Base-by-base conservation (phyloP, 2,113 vertebrate species). In the Crotalus horridus region DNA sequence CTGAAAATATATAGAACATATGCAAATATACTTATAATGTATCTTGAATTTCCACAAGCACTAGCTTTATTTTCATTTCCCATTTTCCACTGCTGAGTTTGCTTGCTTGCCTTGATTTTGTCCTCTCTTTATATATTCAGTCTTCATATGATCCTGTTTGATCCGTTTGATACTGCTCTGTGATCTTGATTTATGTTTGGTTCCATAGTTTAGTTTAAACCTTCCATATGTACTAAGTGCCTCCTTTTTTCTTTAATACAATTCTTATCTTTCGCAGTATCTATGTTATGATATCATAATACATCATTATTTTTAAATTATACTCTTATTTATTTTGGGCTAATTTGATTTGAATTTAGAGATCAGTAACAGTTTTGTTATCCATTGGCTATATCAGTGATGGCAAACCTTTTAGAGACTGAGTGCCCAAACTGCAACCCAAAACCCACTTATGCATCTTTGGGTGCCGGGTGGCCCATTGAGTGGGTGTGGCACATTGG, bases 41-140 rank as follows among this genome's bases (percentile, higher is more conserved):
- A 87, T 11, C 48, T 88, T 11, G 0, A 59, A 95, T 95, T 96
- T 95, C 93, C 94, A 94, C 86, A 95, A 96, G 94, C 86, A 95
- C 11, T 93, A 29, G 39, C 61, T 93, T 94, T 94, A 91, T 91
- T 6, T 89, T 43, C 69, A 56, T 81, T 88, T 55, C 54, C 43
- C 8, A 88, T 89, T 39, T 89, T 89, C 17, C 33, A 81, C 17
- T 81, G 33, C 17, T 39, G 74, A 9, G 33, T 39, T 81, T 21
- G 33, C 33, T 81, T 81, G 74, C 33, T 81, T 39, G 74, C 15
- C 74, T 81, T 81, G n/a, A 74, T 6, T 8, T 74, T 74, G 69
- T 74, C 2, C 1, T 39, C 15, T 74, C n/a, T 74, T 74, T 39
- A 39, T 6, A 74, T 74, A 39, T 33, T 33, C 29, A 11, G 61